Evolutionary conservation across 2,888 invertebrate genomes (phyloP), one percentile per base, ranked within the genome.

Genomic region (Sphecodes monilicornis): DNA sequence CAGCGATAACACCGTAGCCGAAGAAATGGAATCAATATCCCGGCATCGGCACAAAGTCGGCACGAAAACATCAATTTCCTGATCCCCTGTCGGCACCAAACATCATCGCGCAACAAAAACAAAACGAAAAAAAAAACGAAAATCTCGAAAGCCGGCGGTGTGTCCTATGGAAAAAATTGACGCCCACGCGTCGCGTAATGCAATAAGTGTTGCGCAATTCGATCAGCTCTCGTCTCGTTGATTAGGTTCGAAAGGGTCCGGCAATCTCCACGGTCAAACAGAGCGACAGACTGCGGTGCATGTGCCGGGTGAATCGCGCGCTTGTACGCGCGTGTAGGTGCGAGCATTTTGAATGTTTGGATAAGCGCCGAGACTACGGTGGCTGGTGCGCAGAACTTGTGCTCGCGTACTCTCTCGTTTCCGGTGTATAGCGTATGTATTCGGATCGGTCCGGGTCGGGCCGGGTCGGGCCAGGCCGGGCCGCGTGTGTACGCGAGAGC

Each of bases 291-390:
- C 26, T 32, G 18, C 18, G 18, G 32, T 29, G 29, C 18, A 36
- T 68, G 85, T 77, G 68, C 74, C 74, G 66, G 73, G 6, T 60
- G 18, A 1, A 29, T 26, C 26, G 60, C 60, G 18, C 8, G 60
- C 5, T 54, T 54, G 54, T n/a, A 11, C 13, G 18, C 10, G 36
- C 46, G 43, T 60, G 84, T 84, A 76, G 71, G 75, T 78, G 76
- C 86, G 69, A 74, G 81, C 69, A 78, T 81, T 82, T 78, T 54
- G 86, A 82, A 69, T 86, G 86, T 86, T 86, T 86, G 81, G 70
- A 86, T 74, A 86, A 76, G 77, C 76, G 86, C 78, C 78, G 78
- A 82, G 76, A 74, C 86, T 75, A 77, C 70, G 76, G 36, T 46
- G 66, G 32, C 39, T 32, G 46, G 32, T 36, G 60, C 41, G 76